These are phyloP conservation scores for Sepiola atlantica DNA, from an alignment of 2,888 invertebrate species.

Conservation along the genomic window DNA sequence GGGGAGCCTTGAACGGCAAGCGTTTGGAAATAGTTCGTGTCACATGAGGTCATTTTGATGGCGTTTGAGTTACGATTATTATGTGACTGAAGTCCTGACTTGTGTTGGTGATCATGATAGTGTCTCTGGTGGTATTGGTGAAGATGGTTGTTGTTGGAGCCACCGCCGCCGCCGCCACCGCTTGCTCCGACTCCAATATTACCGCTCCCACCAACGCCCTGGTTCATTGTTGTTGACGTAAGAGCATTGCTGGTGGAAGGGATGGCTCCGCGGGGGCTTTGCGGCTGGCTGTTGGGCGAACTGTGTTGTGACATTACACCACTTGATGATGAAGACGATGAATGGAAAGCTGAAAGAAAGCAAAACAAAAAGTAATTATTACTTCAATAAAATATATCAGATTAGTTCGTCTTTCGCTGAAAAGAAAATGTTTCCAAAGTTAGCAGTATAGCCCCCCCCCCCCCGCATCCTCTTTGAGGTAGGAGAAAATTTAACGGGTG, in stretches of 20 bases:
- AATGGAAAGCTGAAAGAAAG: not conserved
- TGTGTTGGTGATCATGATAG: slow-evolving; percentile 2
- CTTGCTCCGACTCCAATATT: not conserved
- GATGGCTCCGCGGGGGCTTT: slow-evolving; percentile 36
- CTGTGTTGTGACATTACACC: slow-evolving; percentile 32
- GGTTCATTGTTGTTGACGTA: slow-evolving; percentile 33
- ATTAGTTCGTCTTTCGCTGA: not conserved
- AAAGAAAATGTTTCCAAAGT: no score
- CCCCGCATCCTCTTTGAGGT: no score
- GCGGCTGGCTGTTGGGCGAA: slow-evolving; percentile 13
- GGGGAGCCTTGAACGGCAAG: not conserved
- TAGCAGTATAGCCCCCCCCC: no score
- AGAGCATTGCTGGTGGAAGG: slow-evolving; percentile 39
- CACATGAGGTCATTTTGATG: not conserved
- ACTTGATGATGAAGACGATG: not conserved
- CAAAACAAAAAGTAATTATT: not conserved
- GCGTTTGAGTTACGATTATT: not conserved
- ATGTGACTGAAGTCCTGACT: not conserved
- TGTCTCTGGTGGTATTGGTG: slow-evolving; percentile 6
- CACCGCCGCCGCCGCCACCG: not conserved
- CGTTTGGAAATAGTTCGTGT: not conserved
- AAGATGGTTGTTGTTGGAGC: slow-evolving; percentile 32
- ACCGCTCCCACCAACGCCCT: not conserved
- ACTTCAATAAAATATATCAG: not conserved
- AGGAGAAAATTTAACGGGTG: no score